A percentile compares a stretch with the other conserved stretches of the same genome.
These are phyloP conservation scores for Nycticebus coucang DNA, from an alignment of 2,113 vertebrate genomes.

Conservation along the genomic window DNA sequence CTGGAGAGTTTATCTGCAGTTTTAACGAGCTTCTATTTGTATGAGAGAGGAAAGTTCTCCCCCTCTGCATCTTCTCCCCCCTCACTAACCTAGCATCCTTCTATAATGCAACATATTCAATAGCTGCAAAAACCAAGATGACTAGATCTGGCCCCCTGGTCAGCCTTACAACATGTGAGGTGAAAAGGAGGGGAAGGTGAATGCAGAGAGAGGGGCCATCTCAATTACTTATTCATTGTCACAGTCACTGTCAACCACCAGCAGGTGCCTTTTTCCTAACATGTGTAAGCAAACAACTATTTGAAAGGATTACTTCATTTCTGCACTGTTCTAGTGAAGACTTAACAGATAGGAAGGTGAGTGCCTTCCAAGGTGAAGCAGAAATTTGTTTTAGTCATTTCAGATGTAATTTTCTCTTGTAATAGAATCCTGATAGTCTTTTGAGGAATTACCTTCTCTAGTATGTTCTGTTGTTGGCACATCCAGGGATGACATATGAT, in stretches of 20 bases:
- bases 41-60: not conserved
- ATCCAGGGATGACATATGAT: not conserved
- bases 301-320: not conserved
- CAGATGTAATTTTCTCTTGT: not conserved
- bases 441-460: not conserved
- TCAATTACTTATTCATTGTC: not conserved
- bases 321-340: not conserved
- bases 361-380: not conserved
- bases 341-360: not conserved
- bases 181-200: not conserved
- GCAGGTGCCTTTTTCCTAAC: not conserved
- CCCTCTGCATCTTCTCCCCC: fast-evolving
- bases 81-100: not conserved
- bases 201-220: not conserved
- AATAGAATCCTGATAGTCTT: not conserved
- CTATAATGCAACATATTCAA: not conserved
- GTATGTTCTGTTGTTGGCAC: not conserved
- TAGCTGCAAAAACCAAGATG: not conserved
- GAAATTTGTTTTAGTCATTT: not conserved
- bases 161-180: not conserved
- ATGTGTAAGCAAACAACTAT: not conserved
- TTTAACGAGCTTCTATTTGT: not conserved
- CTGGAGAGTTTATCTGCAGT: not conserved
- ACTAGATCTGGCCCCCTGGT: not conserved
- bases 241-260: not conserved